Evolutionary conservation across 2,888 invertebrate genomes (phyloP).

Genomic region (Philhelius pedissequus): DNA sequence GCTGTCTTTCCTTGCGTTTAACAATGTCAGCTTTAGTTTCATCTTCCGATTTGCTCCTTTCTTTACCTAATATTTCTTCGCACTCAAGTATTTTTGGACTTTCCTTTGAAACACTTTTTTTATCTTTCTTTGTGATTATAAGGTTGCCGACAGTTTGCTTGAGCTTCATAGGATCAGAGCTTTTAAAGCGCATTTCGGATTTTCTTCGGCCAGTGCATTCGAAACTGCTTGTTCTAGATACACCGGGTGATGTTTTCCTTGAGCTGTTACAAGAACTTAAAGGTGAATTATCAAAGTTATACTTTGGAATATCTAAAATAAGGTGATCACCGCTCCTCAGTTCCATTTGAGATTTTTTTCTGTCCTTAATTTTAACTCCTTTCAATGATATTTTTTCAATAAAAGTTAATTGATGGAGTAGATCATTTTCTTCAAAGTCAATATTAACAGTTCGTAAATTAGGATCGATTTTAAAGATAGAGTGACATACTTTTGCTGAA

Average conservation of each 20-base stretch:
- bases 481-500: conserved; percentile 75
- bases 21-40: conserved; percentile 85
- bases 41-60: conserved; percentile 86
- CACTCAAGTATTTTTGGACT: conserved; percentile 85
- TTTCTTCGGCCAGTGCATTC: conserved; percentile 77
- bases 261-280: conserved; percentile 79
- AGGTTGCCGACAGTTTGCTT: conserved; percentile 79
- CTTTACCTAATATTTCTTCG: conserved; percentile 79
- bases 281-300: conserved; percentile 78
- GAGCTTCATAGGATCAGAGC: conserved; percentile 73
- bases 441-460: conserved; percentile 79
- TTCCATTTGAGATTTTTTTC: conserved; percentile 78
- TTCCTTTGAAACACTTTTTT: conserved; percentile 83
- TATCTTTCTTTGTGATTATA: conserved; percentile 72
- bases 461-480: conserved; percentile 76
- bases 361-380: conserved; percentile 79
- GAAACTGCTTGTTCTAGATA: conserved; percentile 78
- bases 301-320: conserved; percentile 78
- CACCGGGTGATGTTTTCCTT: conserved; percentile 78
- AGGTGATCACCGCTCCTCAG: conserved; percentile 78
- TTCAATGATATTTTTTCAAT: conserved; percentile 78
- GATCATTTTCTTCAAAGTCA: conserved; percentile 81
- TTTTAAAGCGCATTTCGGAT: conserved; percentile 71
- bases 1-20: conserved; percentile 87
- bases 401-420: conserved; percentile 80